Evolutionary conservation across 1,140 invertebrate genomes (phyloP).

Genomic region (Lordiphosa clarofinis): DNA sequence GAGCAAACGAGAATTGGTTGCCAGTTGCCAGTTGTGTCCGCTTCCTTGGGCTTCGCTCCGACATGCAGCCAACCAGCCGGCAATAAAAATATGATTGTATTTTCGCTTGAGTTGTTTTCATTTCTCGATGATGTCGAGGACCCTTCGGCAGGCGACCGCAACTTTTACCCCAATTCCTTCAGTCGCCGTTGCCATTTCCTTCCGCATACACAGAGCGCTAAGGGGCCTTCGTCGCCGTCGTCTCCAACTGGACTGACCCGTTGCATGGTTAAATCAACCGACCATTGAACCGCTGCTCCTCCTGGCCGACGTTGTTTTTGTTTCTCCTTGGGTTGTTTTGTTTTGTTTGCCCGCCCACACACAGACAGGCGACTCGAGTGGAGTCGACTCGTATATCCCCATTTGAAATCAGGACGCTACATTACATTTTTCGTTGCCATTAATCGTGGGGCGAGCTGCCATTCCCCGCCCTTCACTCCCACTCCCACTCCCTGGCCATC

Average conservation of each 20-base stretch:
- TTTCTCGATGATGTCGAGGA: constrained; percentile 75
- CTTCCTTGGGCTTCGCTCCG: constrained; percentile 27
- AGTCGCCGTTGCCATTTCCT: constrained; percentile 32
- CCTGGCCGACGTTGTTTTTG: constrained; percentile 25
- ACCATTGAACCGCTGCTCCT: constrained; percentile 56
- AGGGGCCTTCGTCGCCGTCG: constrained; percentile 8
- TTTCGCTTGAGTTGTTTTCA: constrained; percentile 77
- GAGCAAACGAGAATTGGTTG: constrained; percentile 62
- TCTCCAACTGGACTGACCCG: constrained; percentile 42
- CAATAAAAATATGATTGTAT: constrained; percentile 78
- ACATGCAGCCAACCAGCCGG: constrained; percentile 70
- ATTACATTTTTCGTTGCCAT: constrained; percentile 71
- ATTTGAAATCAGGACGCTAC: constrained; percentile 72
- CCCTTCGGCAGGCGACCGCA: constrained; percentile 43
- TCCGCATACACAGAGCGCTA: constrained; percentile 14
- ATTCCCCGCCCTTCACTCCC: no score
- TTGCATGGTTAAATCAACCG: constrained; percentile 74
- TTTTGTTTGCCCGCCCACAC: constrained; percentile 32
- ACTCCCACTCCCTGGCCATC: constrained; percentile 1
- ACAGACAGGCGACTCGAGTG: constrained; percentile 4
- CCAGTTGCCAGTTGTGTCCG: constrained; percentile 24
- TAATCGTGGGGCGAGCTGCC: constrained; percentile 52
- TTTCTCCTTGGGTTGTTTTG: constrained; percentile 42
- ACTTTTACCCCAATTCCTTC: constrained; percentile 32
- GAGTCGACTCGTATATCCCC: constrained; percentile 18